phyloP scores from a whole-genome alignment of 2,888 invertebrate species.

The Drosophila villosipedis region DNA sequence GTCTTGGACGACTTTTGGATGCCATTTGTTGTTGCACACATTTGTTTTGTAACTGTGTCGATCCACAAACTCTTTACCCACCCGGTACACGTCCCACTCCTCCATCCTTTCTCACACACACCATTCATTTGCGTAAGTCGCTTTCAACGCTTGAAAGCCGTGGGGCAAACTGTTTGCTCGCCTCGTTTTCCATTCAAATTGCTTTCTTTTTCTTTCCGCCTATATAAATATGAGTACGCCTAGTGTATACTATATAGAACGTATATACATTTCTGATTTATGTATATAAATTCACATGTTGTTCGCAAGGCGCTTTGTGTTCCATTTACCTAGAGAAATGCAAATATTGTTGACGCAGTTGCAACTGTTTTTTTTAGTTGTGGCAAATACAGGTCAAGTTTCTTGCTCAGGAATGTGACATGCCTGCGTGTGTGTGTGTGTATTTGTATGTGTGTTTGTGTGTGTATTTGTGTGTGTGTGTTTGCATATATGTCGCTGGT shows the following conservation, averaged over 20 bases:
- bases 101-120: not conserved
- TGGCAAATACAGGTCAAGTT: constrained; percentile 67
- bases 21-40: constrained; percentile 43
- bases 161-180: constrained; percentile 62
- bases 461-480: not conserved
- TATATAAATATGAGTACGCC: constrained; percentile 54
- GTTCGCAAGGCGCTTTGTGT: constrained; percentile 50
- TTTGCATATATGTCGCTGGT: not conserved
- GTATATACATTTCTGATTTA: constrained; percentile 54
- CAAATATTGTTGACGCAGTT: constrained; percentile 52
- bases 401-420: constrained; percentile 34
- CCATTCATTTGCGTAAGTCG: constrained; percentile 70
- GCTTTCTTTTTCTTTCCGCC: constrained; percentile 59
- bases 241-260: not conserved
- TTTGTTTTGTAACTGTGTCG: constrained; percentile 51
- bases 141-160: constrained; percentile 58
- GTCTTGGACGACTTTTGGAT: constrained; percentile 60
- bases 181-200: constrained; percentile 72
- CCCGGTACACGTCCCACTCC: not conserved
- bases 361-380: constrained; percentile 41
- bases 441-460: not conserved
- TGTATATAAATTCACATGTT: constrained; percentile 43
- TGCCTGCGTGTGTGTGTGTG: not conserved
- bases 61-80: not conserved
- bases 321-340: constrained; percentile 71